Percentiles rank a stretch among this genome's conserved stretches.
Conservation (phyloP, 2,797 vertebrate species). For the Bovichtus diacanthus region DNA sequence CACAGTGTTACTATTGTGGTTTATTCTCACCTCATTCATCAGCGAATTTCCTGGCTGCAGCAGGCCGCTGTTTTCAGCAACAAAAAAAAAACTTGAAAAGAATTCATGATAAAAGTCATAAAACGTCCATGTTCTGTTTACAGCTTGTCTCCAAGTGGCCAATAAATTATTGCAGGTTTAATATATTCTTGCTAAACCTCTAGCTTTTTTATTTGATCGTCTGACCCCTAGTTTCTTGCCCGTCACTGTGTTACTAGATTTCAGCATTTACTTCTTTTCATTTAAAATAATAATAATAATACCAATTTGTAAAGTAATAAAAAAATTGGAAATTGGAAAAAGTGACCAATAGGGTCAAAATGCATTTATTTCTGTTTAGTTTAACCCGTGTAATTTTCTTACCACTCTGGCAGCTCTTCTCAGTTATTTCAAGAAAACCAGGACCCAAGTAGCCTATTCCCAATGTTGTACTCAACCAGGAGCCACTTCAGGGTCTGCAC, state of each 20-base stretch:
- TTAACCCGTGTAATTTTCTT: neutral
- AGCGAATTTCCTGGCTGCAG: no score
- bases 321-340: no score
- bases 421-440: neutral
- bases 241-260: neutral
- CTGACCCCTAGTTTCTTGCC: no score
- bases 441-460: neutral
- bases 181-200: neutral
- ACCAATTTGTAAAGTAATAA: no score
- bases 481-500: constrained; percentile 15
- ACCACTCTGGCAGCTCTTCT: neutral
- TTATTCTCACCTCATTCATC: neutral
- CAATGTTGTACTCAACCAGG: constrained; percentile 9
- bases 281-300: no score
- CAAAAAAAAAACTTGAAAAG: no score
- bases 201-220: neutral
- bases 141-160: neutral
- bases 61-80: neutral
- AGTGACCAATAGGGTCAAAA: no score
- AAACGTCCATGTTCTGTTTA: neutral
- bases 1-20: neutral
- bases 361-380: no score
- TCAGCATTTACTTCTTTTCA: neutral
- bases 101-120: neutral
- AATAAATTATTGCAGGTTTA: neutral